Conservation (phyloP, 2,888 invertebrate species). For the Hirtodrosophila confusa region DNA sequence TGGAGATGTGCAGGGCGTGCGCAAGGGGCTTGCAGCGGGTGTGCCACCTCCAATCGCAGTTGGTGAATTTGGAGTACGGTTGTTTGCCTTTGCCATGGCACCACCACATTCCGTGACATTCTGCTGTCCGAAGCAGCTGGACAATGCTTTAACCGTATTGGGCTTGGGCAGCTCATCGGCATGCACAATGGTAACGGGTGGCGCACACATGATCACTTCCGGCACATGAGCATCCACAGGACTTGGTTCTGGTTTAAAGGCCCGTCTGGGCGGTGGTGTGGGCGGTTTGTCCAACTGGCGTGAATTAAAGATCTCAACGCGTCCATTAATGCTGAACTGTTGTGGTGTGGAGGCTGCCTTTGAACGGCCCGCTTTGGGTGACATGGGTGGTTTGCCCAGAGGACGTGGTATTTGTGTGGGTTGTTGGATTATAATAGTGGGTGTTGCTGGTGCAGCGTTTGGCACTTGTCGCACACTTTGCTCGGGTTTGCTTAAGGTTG, state of each 20-base stretch:
- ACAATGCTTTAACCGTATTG: conserved; percentile 78
- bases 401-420: conserved; percentile 75
- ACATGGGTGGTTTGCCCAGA: conserved; percentile 75
- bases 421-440: conserved; percentile 13
- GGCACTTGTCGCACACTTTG: neutral
- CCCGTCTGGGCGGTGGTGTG: conserved; percentile 65
- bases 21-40: neutral
- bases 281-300: conserved; percentile 75
- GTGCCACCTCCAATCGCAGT: neutral
- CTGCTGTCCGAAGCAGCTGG: conserved; percentile 71
- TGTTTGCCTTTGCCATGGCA: neutral
- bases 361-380: conserved; percentile 57
- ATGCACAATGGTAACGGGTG: conserved; percentile 75
- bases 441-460: conserved; percentile 4
- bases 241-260: conserved; percentile 24
- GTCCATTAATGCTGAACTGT: conserved; percentile 81
- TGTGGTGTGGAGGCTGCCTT: conserved; percentile 44
- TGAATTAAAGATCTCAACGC: conserved; percentile 82
- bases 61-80: conserved; percentile 6
- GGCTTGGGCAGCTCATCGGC: conserved; percentile 81
- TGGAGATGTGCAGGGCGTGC: conserved; percentile 10
- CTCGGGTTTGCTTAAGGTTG: neutral
- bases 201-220: conserved; percentile 77
- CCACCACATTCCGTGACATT: conserved; percentile 13
- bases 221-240: conserved; percentile 43